These are phyloP conservation scores for Centropus bengalensis DNA, from an alignment of 2,113 vertebrate genomes.

Conservation along the genomic window DNA sequence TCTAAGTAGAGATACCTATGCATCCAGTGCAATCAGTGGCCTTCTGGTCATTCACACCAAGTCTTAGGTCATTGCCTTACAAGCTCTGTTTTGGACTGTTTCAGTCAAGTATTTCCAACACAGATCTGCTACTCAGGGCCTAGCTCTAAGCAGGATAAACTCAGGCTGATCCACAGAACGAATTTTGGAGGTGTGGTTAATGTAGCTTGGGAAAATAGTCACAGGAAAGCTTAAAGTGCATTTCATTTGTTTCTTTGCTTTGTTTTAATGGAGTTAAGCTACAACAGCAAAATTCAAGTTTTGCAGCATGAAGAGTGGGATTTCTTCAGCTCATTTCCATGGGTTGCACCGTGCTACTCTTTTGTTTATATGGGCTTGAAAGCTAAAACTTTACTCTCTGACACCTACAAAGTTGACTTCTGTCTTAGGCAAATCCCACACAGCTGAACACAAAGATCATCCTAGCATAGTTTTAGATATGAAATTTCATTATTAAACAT, in stretches of 20 bases:
- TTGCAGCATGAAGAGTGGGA: not conserved
- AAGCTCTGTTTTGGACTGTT: not conserved
- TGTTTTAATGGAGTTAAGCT: not conserved
- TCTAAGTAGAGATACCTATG: not conserved
- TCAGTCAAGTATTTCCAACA: not conserved
- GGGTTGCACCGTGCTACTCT: not conserved
- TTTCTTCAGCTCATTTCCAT: not conserved
- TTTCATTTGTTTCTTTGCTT: not conserved
- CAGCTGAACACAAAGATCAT: conserved; percentile 9
- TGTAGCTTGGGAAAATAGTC: not conserved
- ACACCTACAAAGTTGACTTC: not conserved
- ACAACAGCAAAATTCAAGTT: not conserved
- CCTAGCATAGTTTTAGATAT: not conserved
- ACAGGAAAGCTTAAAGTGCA: rapidly evolving
- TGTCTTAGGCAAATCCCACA: not conserved
- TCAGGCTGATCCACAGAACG: not conserved
- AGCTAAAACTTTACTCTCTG: not conserved
- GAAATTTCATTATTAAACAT: conserved; percentile 40
- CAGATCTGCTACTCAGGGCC: not conserved
- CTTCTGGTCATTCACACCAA: not conserved
- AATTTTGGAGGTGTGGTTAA: not conserved
- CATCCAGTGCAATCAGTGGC: not conserved
- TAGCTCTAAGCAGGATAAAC: not conserved
- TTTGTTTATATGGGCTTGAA: not conserved
- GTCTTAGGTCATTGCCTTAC: not conserved